Conservation (phyloP, 2,113 vertebrate species). For the Microcebus jonahi region DNA sequence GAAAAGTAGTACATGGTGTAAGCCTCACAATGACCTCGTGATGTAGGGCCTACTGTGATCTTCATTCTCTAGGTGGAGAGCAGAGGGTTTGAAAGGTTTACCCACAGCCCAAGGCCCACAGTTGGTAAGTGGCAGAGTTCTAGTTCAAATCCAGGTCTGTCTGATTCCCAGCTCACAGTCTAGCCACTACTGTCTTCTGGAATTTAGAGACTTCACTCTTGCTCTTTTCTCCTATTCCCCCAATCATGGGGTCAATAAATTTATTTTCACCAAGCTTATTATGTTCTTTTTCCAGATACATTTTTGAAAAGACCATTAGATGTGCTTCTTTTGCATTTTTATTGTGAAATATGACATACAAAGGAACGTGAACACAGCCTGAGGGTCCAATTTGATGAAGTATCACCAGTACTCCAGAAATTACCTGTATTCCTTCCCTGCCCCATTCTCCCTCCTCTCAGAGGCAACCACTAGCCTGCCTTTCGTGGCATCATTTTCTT, state of each 20-base stretch:
- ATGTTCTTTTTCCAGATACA: background rate
- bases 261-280: background rate
- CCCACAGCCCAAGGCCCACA: background rate
- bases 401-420: background rate
- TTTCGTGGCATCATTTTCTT: background rate
- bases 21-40: background rate
- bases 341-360: background rate
- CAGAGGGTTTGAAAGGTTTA: background rate
- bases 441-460: background rate
- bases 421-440: background rate
- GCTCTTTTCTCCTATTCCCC: background rate
- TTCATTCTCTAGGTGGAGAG: background rate
- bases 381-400: background rate
- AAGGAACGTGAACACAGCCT: background rate
- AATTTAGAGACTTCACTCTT: background rate
- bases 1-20: background rate
- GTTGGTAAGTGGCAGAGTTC: background rate
- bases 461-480: background rate
- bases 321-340: slow-evolving; percentile 1
- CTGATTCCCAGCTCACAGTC: background rate
- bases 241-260: background rate
- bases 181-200: background rate
- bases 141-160: background rate
- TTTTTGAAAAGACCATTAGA: background rate
- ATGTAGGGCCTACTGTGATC: background rate